Evolutionary conservation across 2,797 vertebrate species (phyloP), one percentile per base, ranked within the genome.

Genomic region (Ctenochaetus hawaiiensis): DNA sequence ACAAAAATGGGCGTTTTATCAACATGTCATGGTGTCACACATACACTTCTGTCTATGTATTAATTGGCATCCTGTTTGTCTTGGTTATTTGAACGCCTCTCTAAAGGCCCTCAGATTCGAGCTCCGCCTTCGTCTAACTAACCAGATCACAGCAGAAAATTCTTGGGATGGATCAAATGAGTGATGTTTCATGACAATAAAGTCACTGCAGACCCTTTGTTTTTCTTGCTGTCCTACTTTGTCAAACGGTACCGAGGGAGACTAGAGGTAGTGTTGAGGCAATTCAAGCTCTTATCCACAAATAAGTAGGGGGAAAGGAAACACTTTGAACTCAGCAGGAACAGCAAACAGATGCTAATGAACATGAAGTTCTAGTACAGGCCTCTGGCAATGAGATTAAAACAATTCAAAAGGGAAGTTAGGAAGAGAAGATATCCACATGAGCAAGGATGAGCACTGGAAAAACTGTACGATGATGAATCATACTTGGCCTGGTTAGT

Each of bases 281-380:
- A 69, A 82, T 77, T 89, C 77, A 69, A 78, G 73, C 77, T 90
- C 76, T 88, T 85, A 82, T 91, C 85, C 79, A 86, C 77, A 87
- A 67, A 72, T 78, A 60, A 81, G 74, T 73, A 87, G 87, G 78
- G 67, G 34, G 43, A 78, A 84, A 91, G 60, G 73, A 86, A 88
- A 81, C 69, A 76, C 90, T 92, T 90, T 90, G 88, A 94, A 89
- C 88, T 82, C 87, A 66, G 82, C 75, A 82, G 84, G 79, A 92
- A 83, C 82, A 83, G 82, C 90, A 91, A 92, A 87, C 87, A 92
- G 89, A 93, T 90, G 89, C 88, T 94, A 94, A 94, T 93, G 86
- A 94, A 93, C 86, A 87, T 80, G 84, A 89, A 88, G 88, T 86
- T 90, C 88, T 81, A 84, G 89, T 84, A 81, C 76, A 83, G 76